Base-by-base conservation (phyloP, 2,113 vertebrate species). In the Neodon shergylaensis region DNA sequence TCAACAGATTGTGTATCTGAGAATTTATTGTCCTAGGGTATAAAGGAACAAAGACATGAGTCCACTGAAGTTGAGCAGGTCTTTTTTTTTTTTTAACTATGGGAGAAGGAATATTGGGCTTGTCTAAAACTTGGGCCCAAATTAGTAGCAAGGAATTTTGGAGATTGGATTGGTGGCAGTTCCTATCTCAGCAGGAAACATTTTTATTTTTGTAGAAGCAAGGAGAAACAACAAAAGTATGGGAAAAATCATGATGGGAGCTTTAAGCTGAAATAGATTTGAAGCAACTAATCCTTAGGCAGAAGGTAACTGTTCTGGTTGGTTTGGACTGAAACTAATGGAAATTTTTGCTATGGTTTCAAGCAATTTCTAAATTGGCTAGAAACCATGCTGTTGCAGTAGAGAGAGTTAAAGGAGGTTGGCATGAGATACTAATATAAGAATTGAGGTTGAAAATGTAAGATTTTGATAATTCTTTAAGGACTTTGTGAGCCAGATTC, bases 401-500 rank as follows among this genome's bases (percentile, higher is more conserved):
- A 33, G 13, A 89, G 31, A 21, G 39, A 6, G 7, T 17, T 33
- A 65, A 42, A 92, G 36, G 49, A 90, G 3, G 26, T 10, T 83
- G 39, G 4, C 6, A 5, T 72, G 73, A 42, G 61, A 44, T 49
- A 65, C 5, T 74, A 65, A 74, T 7, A 36, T 26, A 39, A 12
- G 16, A 90, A 24, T 61, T 93, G 19, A 95, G 72, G n/a, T 33
- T 91, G 26, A 77, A 86, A 21, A 81, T 39, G 0, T 24, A 87
- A 36, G 21, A 65, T 73, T 94, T 94, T 86, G 9, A 17, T 86
- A 90, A 66, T 83, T 73, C 28, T 92, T 89, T 68, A 92, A 95
- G 84, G 77, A 88, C 16, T 28, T 85, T 81, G 12, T 79, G 74
- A 49, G 36, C n/a, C 39, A 73, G 86, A 92, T 85, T 66, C 79